Evolutionary conservation across 2,797 vertebrate genomes (phyloP).

Genomic region (Chiloscyllium punctatum): DNA sequence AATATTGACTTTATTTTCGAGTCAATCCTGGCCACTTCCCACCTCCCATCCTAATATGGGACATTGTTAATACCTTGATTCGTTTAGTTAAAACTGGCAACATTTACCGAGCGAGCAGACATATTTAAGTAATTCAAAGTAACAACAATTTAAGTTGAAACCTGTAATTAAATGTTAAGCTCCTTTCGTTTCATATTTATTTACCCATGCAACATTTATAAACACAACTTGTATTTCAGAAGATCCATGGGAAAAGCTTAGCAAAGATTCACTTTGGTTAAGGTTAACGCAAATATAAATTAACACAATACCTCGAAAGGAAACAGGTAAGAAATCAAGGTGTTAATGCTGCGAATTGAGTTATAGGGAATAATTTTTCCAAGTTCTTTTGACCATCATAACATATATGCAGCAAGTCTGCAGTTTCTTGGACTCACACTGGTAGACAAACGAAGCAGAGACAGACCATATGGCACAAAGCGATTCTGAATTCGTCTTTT

Average conservation of each 20-base stretch:
- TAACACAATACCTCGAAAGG: not conserved
- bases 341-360: not conserved
- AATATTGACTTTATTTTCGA: not conserved
- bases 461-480: not conserved
- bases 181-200: not conserved
- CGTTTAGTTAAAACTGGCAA: constrained; percentile 10
- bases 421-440: constrained; percentile 20
- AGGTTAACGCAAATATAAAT: not conserved
- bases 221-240: not conserved
- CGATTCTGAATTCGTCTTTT: not conserved
- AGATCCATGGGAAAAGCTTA: not conserved
- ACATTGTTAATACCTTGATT: not conserved
- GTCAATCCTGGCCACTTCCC: not conserved
- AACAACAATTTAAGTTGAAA: not conserved
- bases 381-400: constrained; percentile 7
- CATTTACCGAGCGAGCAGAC: not conserved
- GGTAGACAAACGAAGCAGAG: not conserved
- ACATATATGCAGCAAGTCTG: not conserved
- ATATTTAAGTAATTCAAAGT: constrained; percentile 30
- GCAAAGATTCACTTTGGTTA: not conserved
- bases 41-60: not conserved
- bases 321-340: not conserved
- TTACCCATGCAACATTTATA: not conserved
- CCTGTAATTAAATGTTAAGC: constrained; percentile 16
- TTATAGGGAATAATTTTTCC: not conserved